Evolutionary conservation across 2,888 invertebrate species (phyloP).

Genomic region (Parnassius orleans): DNA sequence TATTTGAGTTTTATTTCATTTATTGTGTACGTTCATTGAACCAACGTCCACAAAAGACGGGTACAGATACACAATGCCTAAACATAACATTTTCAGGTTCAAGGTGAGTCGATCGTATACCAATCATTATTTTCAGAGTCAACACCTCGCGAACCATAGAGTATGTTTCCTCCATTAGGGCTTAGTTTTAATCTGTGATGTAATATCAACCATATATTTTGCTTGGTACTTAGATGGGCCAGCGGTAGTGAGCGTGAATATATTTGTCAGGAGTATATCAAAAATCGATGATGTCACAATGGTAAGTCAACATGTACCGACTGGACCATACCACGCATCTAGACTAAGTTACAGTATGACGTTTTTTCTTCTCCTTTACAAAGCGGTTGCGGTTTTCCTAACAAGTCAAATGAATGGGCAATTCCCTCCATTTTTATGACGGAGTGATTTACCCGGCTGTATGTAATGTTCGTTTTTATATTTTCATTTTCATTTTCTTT

Average conservation of each 20-base stretch:
- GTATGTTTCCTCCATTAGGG: conserved; percentile 50
- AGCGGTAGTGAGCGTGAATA: conserved; percentile 97
- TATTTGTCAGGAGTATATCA: conserved; percentile 99
- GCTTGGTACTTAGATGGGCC: conserved; percentile 90
- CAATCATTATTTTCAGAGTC: conserved; percentile 30
- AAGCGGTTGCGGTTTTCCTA: conserved; percentile 50
- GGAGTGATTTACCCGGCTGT: conserved; percentile 68
- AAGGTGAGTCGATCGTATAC: conserved; percentile 48
- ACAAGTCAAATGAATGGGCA: conserved; percentile 80
- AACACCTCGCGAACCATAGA: conserved; percentile 39
- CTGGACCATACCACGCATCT: conserved; percentile 64
- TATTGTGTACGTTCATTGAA: conserved; percentile 39
- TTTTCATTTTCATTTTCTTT: conserved; percentile 48
- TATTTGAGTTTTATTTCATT: conserved; percentile 41
- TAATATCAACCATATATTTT: conserved; percentile 69
- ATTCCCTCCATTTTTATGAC: conserved; percentile 57
- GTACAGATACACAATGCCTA: conserved; percentile 37
- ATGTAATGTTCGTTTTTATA: conserved; percentile 49
- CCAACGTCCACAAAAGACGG: conserved; percentile 37
- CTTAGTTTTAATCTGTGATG: conserved; percentile 52
- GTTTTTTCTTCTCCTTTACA: conserved; percentile 38
- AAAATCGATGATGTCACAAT: conserved; percentile 99
- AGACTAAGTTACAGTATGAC: conserved; percentile 60
- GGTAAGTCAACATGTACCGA: conserved; percentile 88
- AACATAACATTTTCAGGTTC: conserved; percentile 48